A percentile compares a stretch with the other conserved stretches of the same genome.
phyloP scores from a whole-genome alignment of 2,797 vertebrate species.

The Ispidina lecontei region DNA sequence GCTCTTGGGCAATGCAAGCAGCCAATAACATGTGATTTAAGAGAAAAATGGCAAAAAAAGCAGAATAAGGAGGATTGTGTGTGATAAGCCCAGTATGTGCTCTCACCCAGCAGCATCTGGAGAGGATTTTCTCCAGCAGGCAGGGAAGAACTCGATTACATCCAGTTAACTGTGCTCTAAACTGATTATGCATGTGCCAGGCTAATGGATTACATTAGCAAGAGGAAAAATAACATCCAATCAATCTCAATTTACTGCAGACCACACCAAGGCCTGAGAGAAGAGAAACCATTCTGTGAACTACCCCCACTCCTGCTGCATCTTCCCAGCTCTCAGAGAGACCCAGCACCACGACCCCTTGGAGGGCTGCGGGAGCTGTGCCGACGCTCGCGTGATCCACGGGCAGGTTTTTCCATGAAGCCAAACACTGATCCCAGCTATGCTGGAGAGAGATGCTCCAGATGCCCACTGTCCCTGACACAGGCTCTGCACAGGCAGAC shows the following conservation, averaged over 20 bases:
- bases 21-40: constrained; percentile 10
- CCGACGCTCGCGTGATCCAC: accelerated
- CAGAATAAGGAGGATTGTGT: constrained; percentile 64
- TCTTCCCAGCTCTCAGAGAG: not conserved
- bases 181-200: constrained; percentile 99
- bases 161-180: constrained; percentile 99
- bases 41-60: constrained; percentile 41
- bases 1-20: not conserved
- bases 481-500: accelerated
- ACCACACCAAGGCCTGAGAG: constrained; percentile 78
- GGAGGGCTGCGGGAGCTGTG: not conserved
- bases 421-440: not conserved
- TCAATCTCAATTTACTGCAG: constrained; percentile 99
- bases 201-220: constrained; percentile 99
- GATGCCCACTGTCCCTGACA: not conserved
- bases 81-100: constrained; percentile 73
- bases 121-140: constrained; percentile 98
- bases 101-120: constrained; percentile 90
- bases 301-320: constrained; percentile 60
- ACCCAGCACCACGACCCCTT: not conserved
- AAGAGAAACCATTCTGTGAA: constrained; percentile 70
- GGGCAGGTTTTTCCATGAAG: not conserved
- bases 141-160: constrained; percentile 99
- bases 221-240: constrained; percentile 99
- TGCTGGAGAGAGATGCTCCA: accelerated